phyloP scores from a whole-genome alignment of 2,797 vertebrate genomes.

The Neosilurus hyrtlii region DNA sequence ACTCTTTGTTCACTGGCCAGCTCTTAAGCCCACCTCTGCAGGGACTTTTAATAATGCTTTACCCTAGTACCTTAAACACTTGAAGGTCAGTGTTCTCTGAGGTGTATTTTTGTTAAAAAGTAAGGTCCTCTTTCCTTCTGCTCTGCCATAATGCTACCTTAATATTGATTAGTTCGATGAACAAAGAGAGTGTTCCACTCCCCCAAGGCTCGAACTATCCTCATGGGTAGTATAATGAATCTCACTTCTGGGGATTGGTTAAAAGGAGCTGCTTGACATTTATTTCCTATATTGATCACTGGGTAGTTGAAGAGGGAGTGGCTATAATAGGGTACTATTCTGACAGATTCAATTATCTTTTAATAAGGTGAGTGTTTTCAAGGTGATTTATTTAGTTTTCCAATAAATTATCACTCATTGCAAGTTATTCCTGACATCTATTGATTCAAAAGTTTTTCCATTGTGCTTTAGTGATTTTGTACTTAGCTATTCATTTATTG shows the following conservation, averaged over 20 bases:
- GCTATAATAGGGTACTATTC: constrained; percentile 63
- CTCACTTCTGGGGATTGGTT: constrained; percentile 65
- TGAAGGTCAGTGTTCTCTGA: not conserved
- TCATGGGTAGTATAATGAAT: constrained; percentile 71
- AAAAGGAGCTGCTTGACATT: constrained; percentile 73
- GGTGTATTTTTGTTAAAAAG: constrained; percentile 13
- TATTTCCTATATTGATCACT: constrained; percentile 66
- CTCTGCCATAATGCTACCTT: constrained; percentile 58
- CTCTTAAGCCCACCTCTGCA: too few relatives aligned
- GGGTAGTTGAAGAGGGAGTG: constrained; percentile 63
- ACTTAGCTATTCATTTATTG: too few relatives aligned
- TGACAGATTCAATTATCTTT: constrained; percentile 57
- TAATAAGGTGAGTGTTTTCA: constrained; percentile 57
- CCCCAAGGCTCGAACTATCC: constrained; percentile 68
- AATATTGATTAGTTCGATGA: constrained; percentile 72
- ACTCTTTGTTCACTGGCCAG: too few relatives aligned
- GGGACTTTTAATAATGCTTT: not conserved
- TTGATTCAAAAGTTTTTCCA: not conserved
- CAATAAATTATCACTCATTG: not conserved
- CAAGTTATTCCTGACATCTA: not conserved
- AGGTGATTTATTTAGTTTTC: not conserved
- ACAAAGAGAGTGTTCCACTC: constrained; percentile 67
- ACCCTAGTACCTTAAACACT: not conserved
- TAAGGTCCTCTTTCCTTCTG: constrained; percentile 26
- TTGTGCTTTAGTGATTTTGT: not conserved